Conservation (phyloP, 2,797 vertebrate genomes). For the Apogon talboti region DNA sequence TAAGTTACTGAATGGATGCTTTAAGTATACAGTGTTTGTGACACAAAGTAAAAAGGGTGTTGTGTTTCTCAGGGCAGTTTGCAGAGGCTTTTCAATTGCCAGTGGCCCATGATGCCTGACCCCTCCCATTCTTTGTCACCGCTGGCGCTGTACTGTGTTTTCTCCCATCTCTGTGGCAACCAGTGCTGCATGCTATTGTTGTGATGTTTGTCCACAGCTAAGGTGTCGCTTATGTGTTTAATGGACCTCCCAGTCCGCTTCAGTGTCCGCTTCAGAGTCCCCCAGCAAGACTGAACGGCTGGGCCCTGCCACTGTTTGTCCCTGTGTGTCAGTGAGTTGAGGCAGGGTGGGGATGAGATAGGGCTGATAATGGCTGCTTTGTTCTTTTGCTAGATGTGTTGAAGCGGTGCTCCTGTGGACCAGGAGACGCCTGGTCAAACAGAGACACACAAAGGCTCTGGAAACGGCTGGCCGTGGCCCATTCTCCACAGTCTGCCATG, state of each 20-base stretch:
- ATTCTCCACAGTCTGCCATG: slow-evolving; percentile 76
- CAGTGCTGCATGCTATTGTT: slow-evolving; percentile 73
- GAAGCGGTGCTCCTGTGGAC: slow-evolving; percentile 76
- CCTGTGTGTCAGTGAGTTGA: slow-evolving; percentile 65
- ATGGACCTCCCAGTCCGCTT: slow-evolving; percentile 79
- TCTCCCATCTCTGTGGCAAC: slow-evolving; percentile 77
- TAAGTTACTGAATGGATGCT: slow-evolving; percentile 48
- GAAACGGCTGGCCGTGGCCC: slow-evolving; percentile 68
- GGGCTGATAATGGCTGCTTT: slow-evolving; percentile 81
- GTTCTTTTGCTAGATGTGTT: slow-evolving; percentile 75
- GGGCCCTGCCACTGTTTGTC: slow-evolving; percentile 72
- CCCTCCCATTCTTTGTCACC: slow-evolving; percentile 76
- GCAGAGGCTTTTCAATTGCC: slow-evolving; percentile 69
- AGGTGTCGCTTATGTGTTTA: slow-evolving; percentile 79
- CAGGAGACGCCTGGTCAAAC: slow-evolving; percentile 84
- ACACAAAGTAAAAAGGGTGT: slow-evolving; percentile 50
- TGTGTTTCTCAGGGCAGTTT: slow-evolving; percentile 58
- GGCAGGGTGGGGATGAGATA: slow-evolving; percentile 74
- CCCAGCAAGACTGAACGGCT: slow-evolving; percentile 46
- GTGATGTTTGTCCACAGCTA: slow-evolving; percentile 79
- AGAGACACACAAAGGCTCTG: slow-evolving; percentile 79
- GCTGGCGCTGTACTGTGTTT: slow-evolving; percentile 69
- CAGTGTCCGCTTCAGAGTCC: slow-evolving; percentile 65
- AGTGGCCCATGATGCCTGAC: slow-evolving; percentile 69
- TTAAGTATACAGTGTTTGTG: slow-evolving; percentile 49